Evolutionary conservation across 2,888 invertebrate species (phyloP).

Genomic region (Limnephilus rhombicus): DNA sequence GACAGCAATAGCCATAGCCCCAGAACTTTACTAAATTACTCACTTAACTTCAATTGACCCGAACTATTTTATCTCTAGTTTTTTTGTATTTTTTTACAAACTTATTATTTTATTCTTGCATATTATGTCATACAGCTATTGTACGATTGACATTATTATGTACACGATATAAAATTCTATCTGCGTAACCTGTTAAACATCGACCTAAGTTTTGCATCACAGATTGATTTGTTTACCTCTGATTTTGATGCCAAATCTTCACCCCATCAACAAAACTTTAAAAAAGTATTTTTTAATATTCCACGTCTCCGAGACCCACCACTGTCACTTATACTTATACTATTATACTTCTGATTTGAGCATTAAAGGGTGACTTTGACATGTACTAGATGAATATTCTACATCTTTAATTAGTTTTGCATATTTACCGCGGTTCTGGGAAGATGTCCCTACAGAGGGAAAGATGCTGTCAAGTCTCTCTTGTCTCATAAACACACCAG

Average conservation of each 20-base stretch:
- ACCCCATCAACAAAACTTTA: background rate
- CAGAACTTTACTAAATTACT: too few species aligned
- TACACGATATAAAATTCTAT: background rate
- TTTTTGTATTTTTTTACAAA: too few species aligned
- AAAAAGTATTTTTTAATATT: background rate
- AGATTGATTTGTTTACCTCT: background rate
- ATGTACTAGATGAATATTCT: conserved; percentile 47
- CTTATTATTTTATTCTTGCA: too few species aligned
- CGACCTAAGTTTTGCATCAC: background rate
- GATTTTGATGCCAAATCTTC: background rate
- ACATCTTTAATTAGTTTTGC: conserved; percentile 58
- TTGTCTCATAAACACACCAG: background rate
- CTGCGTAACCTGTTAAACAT: background rate
- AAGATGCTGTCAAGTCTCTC: conserved; percentile 15
- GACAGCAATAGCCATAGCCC: too few species aligned
- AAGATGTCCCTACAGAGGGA: background rate
- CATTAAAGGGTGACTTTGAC: conserved; percentile 29
- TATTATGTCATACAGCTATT: too few species aligned
- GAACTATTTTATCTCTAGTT: too few species aligned
- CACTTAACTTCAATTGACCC: too few species aligned
- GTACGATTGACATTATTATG: too few species aligned
- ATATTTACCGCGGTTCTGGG: conserved; percentile 41
- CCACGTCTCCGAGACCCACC: background rate
- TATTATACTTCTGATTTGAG: background rate
- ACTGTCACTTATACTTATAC: background rate